phyloP scores from a whole-genome alignment of 2,888 invertebrate genomes.

The Drosophila neotestacea region DNA sequence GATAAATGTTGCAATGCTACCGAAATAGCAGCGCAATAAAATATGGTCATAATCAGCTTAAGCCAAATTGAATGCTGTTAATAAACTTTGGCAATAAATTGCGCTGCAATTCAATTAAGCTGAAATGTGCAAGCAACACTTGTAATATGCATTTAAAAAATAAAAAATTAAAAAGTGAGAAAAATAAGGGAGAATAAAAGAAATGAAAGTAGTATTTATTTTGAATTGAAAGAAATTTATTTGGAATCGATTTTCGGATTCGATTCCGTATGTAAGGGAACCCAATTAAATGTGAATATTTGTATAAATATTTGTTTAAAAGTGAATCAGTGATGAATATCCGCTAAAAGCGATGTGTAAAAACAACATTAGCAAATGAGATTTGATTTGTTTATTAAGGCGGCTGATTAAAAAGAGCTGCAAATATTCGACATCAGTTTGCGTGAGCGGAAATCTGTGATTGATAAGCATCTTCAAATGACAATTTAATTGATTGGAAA shows the following conservation, averaged over 20 bases:
- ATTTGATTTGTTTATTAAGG: slow-evolving; percentile 49
- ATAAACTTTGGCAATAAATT: slow-evolving; percentile 36
- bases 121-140: slow-evolving; percentile 15
- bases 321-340: slow-evolving; percentile 41
- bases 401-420: slow-evolving; percentile 27
- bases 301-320: slow-evolving; percentile 31
- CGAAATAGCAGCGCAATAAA: background rate
- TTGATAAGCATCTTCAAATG: slow-evolving; percentile 64
- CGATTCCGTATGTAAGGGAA: background rate
- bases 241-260: background rate
- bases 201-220: slow-evolving; percentile 5
- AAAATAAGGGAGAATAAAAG: background rate
- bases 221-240: background rate
- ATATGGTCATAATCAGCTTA: slow-evolving; percentile 44
- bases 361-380: slow-evolving; percentile 48
- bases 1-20: background rate
- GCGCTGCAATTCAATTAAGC: slow-evolving; percentile 35
- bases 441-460: slow-evolving; percentile 53
- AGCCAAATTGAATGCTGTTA: slow-evolving; percentile 36
- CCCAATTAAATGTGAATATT: slow-evolving; percentile 22
- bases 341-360: slow-evolving; percentile 38
- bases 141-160: slow-evolving; percentile 20
- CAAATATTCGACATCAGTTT: slow-evolving; percentile 5
- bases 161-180: background rate
- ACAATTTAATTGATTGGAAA: slow-evolving; percentile 72